phyloP scores from a whole-genome alignment of 64 coral and sea anemone species.

The Montipora efflorescens region DNA sequence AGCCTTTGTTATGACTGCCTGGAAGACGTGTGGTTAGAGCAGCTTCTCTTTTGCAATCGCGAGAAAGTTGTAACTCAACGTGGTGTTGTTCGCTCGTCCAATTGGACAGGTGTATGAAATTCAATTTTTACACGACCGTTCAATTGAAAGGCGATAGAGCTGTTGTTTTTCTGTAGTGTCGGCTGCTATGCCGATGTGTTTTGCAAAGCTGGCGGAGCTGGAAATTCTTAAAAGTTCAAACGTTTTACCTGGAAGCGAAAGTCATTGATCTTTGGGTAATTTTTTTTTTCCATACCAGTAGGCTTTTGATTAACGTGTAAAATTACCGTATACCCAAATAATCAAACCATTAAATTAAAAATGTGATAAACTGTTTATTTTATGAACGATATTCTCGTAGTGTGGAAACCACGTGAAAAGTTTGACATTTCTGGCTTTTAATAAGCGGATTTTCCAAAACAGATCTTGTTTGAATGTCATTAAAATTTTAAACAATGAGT shows the following conservation, averaged over 20 bases:
- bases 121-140: background rate
- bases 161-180: background rate
- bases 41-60: background rate
- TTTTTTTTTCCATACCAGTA: background rate
- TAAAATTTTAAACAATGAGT: constrained; percentile 12
- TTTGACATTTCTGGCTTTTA: background rate
- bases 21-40: background rate
- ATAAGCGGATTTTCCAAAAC: background rate
- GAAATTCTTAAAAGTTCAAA: background rate
- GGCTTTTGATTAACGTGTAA: background rate
- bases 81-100: background rate
- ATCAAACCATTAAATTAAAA: background rate
- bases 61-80: background rate
- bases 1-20: background rate
- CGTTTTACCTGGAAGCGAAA: background rate
- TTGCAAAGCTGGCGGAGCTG: background rate
- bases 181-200: background rate
- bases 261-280: background rate
- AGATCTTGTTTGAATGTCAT: constrained; percentile 27
- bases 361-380: background rate
- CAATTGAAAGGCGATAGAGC: background rate
- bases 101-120: background rate
- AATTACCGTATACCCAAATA: background rate
- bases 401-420: background rate
- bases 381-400: background rate